phyloP scores from a whole-genome alignment of 2,888 invertebrate species.

The Caenorhabditis sp. region DNA sequence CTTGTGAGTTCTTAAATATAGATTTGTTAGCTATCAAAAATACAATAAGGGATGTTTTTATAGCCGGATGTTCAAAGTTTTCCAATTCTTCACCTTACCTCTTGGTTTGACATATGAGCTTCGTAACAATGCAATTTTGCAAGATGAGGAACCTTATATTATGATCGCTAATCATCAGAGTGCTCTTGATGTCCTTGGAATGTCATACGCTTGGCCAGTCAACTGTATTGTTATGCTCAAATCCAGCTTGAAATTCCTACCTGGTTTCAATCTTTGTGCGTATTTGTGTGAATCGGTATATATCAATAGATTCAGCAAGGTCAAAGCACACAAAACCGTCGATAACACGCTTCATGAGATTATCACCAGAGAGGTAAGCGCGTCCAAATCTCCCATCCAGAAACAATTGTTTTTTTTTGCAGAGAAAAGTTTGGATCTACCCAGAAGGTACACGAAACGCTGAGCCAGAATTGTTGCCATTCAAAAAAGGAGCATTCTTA shows the following conservation, averaged over 20 bases:
- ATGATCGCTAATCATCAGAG: conserved; percentile 70
- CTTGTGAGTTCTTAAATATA: conserved; percentile 38
- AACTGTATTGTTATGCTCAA: conserved; percentile 69
- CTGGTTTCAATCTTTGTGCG: conserved; percentile 67
- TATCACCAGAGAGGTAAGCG: conserved; percentile 70
- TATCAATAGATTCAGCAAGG: conserved; percentile 56
- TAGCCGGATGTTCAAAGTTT: conserved; percentile 54
- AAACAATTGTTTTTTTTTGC: too few species aligned
- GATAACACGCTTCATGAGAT: conserved; percentile 51
- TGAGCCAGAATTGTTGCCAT: conserved; percentile 85
- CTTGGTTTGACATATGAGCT: conserved; percentile 41
- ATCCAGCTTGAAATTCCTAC: conserved; percentile 64
- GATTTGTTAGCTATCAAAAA: neutral
- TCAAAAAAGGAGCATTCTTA: conserved; percentile 96
- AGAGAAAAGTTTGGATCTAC: conserved; percentile 87
- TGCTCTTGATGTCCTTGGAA: conserved; percentile 63
- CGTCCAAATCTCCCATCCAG: too few species aligned
- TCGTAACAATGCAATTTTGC: conserved; percentile 41
- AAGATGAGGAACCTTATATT: conserved; percentile 55
- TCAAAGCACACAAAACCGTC: conserved; percentile 58
- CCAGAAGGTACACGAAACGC: conserved; percentile 89
- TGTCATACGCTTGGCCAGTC: conserved; percentile 64
- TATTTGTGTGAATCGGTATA: conserved; percentile 57
- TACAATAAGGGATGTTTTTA: too few species aligned
- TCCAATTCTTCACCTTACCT: conserved; percentile 39